phyloP scores from a whole-genome alignment of 2,888 invertebrate genomes.

The Bellardia pandia region DNA sequence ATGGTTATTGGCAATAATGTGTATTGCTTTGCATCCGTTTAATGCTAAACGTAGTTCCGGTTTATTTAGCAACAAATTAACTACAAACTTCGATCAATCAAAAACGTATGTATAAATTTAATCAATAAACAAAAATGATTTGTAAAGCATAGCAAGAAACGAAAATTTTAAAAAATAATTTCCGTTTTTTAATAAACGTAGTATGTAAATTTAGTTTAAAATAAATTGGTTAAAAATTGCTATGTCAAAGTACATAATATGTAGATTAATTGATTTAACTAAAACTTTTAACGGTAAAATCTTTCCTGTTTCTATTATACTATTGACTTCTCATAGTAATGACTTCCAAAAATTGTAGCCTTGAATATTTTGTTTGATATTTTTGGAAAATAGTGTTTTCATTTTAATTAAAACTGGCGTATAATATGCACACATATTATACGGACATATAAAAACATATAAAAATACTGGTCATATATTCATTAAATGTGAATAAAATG shows the following conservation, averaged over 20 bases:
- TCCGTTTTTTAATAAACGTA: not conserved
- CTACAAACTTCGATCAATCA: conserved; percentile 55
- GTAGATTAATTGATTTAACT: not conserved
- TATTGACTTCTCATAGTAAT: not conserved
- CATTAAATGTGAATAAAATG: conserved; percentile 32
- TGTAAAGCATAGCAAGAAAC: not conserved
- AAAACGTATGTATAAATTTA: conserved; percentile 43
- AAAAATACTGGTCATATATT: not conserved
- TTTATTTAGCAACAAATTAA: conserved; percentile 41
- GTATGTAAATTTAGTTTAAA: no score
- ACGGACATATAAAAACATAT: not conserved
- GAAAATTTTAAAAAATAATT: conserved; percentile 19
- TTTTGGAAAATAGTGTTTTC: not conserved
- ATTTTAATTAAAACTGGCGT: conserved; percentile 20
- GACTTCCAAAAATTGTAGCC: not conserved
- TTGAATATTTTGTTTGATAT: not conserved
- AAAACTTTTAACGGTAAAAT: not conserved
- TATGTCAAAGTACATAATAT: no score
- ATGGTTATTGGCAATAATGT: conserved; percentile 30
- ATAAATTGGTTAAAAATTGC: no score
- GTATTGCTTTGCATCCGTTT: conserved; percentile 58
- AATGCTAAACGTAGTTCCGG: conserved; percentile 57
- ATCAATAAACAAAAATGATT: conserved; percentile 24
- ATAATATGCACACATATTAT: not conserved
- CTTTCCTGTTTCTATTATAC: not conserved